These are phyloP conservation scores for Ladona fulva DNA, from an alignment of 1,140 invertebrate genomes.

Conservation along the genomic window DNA sequence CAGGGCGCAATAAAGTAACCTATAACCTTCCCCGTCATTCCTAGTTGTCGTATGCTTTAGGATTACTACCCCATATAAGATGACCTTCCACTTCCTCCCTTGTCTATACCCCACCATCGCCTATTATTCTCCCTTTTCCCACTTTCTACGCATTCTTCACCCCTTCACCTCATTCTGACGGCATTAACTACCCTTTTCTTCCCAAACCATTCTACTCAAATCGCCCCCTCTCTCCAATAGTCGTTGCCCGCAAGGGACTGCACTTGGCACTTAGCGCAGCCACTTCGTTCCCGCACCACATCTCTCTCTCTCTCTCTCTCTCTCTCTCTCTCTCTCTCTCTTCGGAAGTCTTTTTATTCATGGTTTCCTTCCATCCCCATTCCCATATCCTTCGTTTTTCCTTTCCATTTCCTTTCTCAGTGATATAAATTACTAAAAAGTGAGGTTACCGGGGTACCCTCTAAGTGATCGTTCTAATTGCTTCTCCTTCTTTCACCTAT, in stretches of 20 bases:
- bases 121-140: neutral
- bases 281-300: neutral
- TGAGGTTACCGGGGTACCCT: too few relatives aligned
- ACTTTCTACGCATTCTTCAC: neutral
- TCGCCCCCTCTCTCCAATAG: neutral
- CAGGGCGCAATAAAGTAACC: neutral
- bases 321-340: neutral
- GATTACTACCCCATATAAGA: constrained; percentile 9
- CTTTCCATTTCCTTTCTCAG: too few relatives aligned
- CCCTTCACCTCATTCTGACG: neutral
- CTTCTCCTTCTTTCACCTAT: too few relatives aligned
- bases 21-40: neutral
- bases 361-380: neutral
- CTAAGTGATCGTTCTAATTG: too few relatives aligned
- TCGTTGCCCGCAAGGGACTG: neutral
- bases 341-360: neutral
- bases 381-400: too few relatives aligned
- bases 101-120: neutral
- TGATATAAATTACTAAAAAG: too few relatives aligned
- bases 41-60: neutral
- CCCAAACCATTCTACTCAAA: neutral
- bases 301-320: neutral
- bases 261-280: neutral
- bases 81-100: neutral
- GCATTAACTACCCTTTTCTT: neutral